Base-by-base conservation (phyloP, 2,113 vertebrate genomes). In the cattle (Bos taurus) region DNA sequence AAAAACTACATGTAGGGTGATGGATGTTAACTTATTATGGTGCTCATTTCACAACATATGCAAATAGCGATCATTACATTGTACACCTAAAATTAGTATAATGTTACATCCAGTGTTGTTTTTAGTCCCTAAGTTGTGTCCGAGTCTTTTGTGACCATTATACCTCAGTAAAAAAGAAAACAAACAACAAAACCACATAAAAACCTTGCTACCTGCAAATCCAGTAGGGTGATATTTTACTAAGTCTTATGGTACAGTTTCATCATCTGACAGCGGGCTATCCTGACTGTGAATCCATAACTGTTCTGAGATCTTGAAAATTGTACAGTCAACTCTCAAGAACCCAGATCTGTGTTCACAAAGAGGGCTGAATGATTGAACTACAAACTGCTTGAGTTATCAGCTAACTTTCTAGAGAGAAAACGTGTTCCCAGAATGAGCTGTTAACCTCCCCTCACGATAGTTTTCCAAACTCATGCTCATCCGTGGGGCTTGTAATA, bases 291-390 rank as follows among this genome's bases (percentile, higher is more conserved):
- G 81, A 40, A 6, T 80, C 94, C 92, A 97, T 96, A 98, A 97
- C 96, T 98, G 97, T 96, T 96, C 81, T 89, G 57, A 96, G 96
- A 97, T 97, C 94, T 95, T 98, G 91, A 90, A 77, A 98, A 97
- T 88, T 96, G 92, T 97, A 50, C 46, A 97, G 56, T 67, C 85
- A 94, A 62, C 92, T 91, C 71, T 89, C 86, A 87, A 71, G 82
- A 97, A 96, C 90, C 85, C 78, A 94, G 64, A 36, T 90, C 28
- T 83, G 21, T 95, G 93, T 94, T 98, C 91, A 46, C 80, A 93
- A 97, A 94, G 96, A 98, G 95, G 52, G 25, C 19, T 97, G 95
- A 97, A 57, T 82, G 50, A 86, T 62, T 84, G 94, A 92, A 96
- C 52, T 92, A 93, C 93, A 77, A 94, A 96, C n/a, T 94, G 36